Conservation (phyloP, 2,888 invertebrate species). For the Thyatira batis region DNA sequence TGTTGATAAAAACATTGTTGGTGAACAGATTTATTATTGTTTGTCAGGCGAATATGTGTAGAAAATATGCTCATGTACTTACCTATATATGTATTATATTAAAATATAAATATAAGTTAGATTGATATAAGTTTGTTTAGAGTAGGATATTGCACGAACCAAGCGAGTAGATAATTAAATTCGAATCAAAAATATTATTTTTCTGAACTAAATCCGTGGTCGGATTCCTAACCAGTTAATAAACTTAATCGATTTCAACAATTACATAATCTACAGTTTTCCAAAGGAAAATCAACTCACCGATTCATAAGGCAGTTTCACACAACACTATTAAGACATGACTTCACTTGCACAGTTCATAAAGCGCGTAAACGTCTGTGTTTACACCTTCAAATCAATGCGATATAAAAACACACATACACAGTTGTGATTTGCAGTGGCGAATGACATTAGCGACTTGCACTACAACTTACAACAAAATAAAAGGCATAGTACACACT, state of each 20-base stretch:
- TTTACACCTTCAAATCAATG: too few relatives aligned
- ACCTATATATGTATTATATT: too few relatives aligned
- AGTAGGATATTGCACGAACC: too few relatives aligned
- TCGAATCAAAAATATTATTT: background rate
- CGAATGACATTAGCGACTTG: background rate
- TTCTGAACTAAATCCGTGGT: background rate
- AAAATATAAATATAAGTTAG: too few relatives aligned
- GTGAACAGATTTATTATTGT: background rate
- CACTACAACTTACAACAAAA: background rate
- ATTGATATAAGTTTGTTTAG: too few relatives aligned
- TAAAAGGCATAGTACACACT: conserved; percentile 3
- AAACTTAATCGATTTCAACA: background rate
- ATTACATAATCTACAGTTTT: background rate
- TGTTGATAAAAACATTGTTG: background rate
- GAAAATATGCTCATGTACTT: background rate
- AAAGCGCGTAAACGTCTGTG: too few relatives aligned
- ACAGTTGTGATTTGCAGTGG: background rate
- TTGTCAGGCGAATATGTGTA: background rate
- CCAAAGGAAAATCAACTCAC: background rate
- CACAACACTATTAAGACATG: background rate
- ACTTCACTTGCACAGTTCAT: background rate
- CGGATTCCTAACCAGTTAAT: background rate
- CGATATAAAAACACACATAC: too few relatives aligned
- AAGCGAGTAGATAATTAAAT: too few relatives aligned
- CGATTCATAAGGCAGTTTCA: background rate